Percentiles rank a stretch among this genome's conserved stretches.
Conservation (phyloP, 1,140 invertebrate species). For the Glomeris maerens region DNA sequence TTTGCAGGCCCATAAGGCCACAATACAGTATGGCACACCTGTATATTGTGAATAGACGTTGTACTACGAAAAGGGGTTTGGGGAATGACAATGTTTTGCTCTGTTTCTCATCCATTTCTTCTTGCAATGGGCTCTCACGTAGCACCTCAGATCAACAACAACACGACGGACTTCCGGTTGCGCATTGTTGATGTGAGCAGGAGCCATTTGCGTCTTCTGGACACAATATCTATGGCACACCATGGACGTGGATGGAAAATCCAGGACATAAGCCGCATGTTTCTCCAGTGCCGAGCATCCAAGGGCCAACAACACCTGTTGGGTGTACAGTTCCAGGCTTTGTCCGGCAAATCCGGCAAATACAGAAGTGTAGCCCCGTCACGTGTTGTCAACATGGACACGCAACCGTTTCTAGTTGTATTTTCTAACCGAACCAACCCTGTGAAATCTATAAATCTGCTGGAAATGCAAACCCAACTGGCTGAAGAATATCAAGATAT, state of each 20-base stretch:
- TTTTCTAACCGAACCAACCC: slow-evolving; percentile 31
- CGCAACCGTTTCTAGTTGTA: slow-evolving; percentile 30
- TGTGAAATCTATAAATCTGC: too few species aligned
- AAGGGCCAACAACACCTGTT: slow-evolving; percentile 12
- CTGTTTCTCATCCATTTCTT: too few species aligned
- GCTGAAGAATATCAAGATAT: neutral
- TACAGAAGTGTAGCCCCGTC: slow-evolving; percentile 12
- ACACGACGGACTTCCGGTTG: too few species aligned
- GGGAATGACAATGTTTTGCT: too few species aligned
- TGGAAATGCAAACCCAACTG: slow-evolving; percentile 1
- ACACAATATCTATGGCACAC: slow-evolving; percentile 16
- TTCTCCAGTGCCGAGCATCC: slow-evolving; percentile 18
- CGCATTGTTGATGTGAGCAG: too few species aligned
- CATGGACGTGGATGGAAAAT: slow-evolving; percentile 29
- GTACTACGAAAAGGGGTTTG: too few species aligned
- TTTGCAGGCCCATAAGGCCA: too few species aligned
- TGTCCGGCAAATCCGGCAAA: neutral
- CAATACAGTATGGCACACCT: too few species aligned
- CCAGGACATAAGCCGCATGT: slow-evolving; percentile 22
- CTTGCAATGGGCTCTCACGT: too few species aligned
- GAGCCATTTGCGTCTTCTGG: slow-evolving; percentile 21
- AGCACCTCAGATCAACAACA: too few species aligned
- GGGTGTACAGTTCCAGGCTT: slow-evolving; percentile 16
- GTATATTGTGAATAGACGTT: too few species aligned
- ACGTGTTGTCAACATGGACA: slow-evolving; percentile 23